A percentile compares a stretch with the other conserved stretches of the same genome.
phyloP scores from a whole-genome alignment of 1,140 invertebrate genomes.

The Drosophila lacertosa region DNA sequence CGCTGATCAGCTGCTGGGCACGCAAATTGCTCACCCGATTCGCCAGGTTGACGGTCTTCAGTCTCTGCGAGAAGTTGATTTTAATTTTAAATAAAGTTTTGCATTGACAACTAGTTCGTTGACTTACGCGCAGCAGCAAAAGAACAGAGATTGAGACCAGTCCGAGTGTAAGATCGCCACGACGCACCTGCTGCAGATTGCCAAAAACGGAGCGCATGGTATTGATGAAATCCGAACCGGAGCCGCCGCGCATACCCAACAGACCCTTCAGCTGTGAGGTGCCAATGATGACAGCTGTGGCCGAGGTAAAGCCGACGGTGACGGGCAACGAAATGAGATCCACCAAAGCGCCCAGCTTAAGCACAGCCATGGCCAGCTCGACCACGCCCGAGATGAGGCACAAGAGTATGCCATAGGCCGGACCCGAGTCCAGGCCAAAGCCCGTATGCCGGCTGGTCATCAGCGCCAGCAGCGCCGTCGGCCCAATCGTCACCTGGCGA shows the following conservation, averaged over 20 bases:
- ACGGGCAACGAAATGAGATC: conserved; percentile 97
- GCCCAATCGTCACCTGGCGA: conserved; percentile 95
- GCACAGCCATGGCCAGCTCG: conserved; percentile 92
- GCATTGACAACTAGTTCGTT: background rate
- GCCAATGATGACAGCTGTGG: conserved; percentile 95
- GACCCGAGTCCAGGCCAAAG: conserved; percentile 76
- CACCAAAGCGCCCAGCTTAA: conserved; percentile 95
- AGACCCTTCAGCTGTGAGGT: conserved; percentile 94
- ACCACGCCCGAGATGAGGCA: conserved; percentile 93
- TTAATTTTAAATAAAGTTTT: background rate
- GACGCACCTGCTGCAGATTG: conserved; percentile 85
- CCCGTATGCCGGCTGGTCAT: conserved; percentile 89
- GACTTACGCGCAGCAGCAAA: conserved; percentile 87
- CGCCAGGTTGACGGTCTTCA: conserved; percentile 87
- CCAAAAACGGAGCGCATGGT: conserved; percentile 87
- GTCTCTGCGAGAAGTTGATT: conserved; percentile 85
- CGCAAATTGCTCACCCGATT: conserved; percentile 42
- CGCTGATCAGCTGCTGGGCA: conserved; percentile 83
- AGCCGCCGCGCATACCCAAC: conserved; percentile 88
- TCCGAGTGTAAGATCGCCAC: conserved; percentile 88
- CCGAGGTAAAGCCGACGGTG: conserved; percentile 96
- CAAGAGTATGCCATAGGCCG: conserved; percentile 92
- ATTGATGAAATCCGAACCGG: conserved; percentile 86
- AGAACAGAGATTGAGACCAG: conserved; percentile 87
- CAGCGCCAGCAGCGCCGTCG: conserved; percentile 92